Conservation (phyloP, 30 jellyfish, hydroid and myxozoan genomes). For the Chrysaora quinquecirrha region DNA sequence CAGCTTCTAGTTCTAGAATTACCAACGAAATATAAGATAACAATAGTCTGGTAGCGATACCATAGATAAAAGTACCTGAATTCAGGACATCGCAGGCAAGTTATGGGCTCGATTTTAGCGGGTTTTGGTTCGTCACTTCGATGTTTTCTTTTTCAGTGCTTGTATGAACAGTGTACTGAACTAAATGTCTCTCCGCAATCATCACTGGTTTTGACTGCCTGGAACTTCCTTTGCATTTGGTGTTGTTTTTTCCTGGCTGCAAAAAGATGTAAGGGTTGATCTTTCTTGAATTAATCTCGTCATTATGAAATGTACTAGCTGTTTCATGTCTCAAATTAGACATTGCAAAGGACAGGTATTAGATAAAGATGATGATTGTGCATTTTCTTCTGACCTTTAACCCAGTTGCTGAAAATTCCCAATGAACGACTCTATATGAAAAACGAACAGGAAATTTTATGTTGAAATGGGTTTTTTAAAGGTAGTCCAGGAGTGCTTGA, state of each 20-base stretch:
- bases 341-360: not conserved
- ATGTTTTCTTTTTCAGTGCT: not conserved
- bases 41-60: not conserved
- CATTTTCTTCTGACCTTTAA: too few relatives aligned
- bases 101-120: not conserved
- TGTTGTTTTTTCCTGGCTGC: not conserved
- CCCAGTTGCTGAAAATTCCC: too few relatives aligned
- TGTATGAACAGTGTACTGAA: constrained; percentile 17
- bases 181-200: constrained; percentile 23
- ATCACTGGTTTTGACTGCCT: not conserved
- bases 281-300: too few relatives aligned
- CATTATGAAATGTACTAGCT: not conserved
- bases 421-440: too few relatives aligned
- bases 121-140: not conserved
- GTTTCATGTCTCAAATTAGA: not conserved
- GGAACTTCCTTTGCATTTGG: not conserved
- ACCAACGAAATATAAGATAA: not conserved
- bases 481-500: too few relatives aligned
- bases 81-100: constrained; percentile 13
- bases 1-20: not conserved
- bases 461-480: too few relatives aligned
- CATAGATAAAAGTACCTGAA: not conserved
- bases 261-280: not conserved
- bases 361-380: not conserved
- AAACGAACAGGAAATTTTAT: too few relatives aligned